These are phyloP conservation scores for Propithecus coquereli DNA, from an alignment of 2,113 vertebrate genomes.

Conservation along the genomic window DNA sequence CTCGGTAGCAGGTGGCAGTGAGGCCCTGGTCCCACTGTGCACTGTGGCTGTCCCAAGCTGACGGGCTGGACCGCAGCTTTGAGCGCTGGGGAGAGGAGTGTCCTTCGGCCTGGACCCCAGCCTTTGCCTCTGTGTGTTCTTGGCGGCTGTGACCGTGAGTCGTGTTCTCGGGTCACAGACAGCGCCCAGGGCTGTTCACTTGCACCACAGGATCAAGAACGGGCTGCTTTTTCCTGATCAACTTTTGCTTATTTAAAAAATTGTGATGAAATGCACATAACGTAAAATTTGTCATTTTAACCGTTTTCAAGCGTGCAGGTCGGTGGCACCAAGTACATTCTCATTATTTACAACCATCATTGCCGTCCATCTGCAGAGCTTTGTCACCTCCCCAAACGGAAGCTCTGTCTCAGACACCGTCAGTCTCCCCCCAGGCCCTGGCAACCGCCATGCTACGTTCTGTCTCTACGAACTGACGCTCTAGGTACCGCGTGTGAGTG, in stretches of 20 bases:
- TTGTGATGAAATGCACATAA: not conserved
- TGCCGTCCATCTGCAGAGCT: not conserved
- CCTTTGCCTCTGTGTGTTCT: not conserved
- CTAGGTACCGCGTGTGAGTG: fast-evolving
- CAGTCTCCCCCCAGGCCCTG: fast-evolving
- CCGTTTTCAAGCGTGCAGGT: not conserved
- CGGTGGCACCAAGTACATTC: not conserved
- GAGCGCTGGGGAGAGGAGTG: not conserved
- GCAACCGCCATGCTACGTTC: fast-evolving
- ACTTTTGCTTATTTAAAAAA: not conserved
- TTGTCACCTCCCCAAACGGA: not conserved
- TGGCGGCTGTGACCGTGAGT: not conserved
- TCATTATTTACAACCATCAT: fast-evolving
- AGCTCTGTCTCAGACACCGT: fast-evolving
- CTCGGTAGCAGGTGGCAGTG: fast-evolving
- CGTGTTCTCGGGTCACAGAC: not conserved
- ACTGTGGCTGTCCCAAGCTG: not conserved
- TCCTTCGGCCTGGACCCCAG: not conserved
- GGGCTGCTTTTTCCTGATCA: not conserved
- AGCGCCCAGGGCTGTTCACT: not conserved
- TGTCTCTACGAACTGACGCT: not conserved
- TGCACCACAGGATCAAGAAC: not conserved
- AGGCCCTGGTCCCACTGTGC: not conserved
- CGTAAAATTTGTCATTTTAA: not conserved
- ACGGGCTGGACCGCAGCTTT: fast-evolving